These are phyloP conservation scores for Suncus etruscus DNA, from an alignment of 2,113 vertebrate genomes.

Conservation along the genomic window DNA sequence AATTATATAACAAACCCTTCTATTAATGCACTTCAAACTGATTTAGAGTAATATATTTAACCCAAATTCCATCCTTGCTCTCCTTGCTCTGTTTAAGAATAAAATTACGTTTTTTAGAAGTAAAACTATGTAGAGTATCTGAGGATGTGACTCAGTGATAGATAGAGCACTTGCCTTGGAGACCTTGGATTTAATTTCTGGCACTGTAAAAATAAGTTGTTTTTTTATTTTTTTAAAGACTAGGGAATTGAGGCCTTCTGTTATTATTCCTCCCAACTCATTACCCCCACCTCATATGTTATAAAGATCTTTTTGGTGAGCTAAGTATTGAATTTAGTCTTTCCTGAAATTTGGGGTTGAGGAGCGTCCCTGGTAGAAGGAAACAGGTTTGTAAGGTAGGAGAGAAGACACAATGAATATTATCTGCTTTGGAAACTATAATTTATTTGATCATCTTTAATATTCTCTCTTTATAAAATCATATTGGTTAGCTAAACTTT, in stretches of 20 bases:
- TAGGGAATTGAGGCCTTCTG: neutral
- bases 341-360: neutral
- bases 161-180: too few relatives aligned
- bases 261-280: neutral
- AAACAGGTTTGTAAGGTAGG: neutral
- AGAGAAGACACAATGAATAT: neutral
- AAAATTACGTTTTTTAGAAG: neutral
- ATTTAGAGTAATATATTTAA: conserved; percentile 3
- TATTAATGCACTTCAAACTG: neutral
- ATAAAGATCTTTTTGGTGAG: neutral
- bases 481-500: neutral
- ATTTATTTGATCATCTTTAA: neutral
- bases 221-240: too few relatives aligned
- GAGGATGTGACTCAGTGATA: too few relatives aligned
- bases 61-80: neutral
- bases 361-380: neutral
- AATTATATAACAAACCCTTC: neutral
- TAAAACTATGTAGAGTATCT: neutral
- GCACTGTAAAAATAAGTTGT: neutral
- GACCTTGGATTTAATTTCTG: too few relatives aligned
- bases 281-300: neutral
- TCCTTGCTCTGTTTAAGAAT: conserved; percentile 25
- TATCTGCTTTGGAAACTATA: neutral
- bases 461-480: neutral
- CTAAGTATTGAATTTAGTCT: neutral